phyloP scores from a whole-genome alignment of 2,888 invertebrate genomes.

The Tenthredo notha region DNA sequence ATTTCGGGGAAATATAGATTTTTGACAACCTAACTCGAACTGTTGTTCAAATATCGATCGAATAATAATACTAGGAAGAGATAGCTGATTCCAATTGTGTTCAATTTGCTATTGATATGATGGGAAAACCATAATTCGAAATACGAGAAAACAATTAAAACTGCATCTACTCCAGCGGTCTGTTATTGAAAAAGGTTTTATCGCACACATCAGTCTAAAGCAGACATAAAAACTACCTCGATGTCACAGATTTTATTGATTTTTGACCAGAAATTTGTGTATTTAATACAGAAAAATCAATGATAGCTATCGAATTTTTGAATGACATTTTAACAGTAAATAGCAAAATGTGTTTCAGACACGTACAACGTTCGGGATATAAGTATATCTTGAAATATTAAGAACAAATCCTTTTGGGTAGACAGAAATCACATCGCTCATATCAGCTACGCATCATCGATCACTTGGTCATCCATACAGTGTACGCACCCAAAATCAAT shows the following conservation, averaged over 20 bases:
- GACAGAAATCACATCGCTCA: conserved; percentile 38
- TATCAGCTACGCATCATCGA: conserved; percentile 55
- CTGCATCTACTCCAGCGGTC: neutral
- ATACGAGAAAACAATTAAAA: neutral
- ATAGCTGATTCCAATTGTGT: neutral
- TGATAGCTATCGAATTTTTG: too few relatives aligned
- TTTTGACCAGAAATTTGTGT: neutral
- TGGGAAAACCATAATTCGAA: neutral
- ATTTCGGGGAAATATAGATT: neutral
- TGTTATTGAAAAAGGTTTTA: neutral
- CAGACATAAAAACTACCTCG: neutral
- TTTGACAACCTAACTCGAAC: neutral
- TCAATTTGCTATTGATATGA: neutral
- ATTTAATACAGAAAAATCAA: too few relatives aligned
- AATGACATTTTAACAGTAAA: too few relatives aligned
- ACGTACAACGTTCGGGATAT: neutral
- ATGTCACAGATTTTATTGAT: neutral
- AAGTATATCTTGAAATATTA: neutral
- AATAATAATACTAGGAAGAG: neutral
- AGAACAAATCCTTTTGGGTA: conserved; percentile 48
- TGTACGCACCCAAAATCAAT: conserved; percentile 16
- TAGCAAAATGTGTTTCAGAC: neutral
- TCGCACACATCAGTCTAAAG: neutral
- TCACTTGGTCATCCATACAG: conserved; percentile 13
- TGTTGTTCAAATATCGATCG: neutral